Conservation (phyloP, 2,888 invertebrate genomes). For the Anoncus sp. region DNA sequence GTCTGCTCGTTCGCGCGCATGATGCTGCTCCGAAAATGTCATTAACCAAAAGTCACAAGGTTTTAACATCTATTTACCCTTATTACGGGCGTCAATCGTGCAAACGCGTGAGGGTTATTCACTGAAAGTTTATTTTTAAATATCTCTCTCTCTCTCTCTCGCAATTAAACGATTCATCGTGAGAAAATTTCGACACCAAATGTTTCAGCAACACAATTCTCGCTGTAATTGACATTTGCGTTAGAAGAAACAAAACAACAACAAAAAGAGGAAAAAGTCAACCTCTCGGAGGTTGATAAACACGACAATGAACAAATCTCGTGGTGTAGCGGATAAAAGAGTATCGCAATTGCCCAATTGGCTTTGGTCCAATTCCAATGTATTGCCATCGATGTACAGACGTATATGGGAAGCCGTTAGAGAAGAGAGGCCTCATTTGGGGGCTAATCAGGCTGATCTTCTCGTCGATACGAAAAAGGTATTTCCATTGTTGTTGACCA, state of each 20-base stretch:
- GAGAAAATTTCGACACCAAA: background rate
- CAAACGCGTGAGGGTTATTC: conserved; percentile 53
- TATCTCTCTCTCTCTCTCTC: too few relatives aligned
- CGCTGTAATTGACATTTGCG: conserved; percentile 14
- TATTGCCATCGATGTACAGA: conserved; percentile 81
- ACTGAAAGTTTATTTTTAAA: too few relatives aligned
- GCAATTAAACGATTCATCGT: background rate
- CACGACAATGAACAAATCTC: conserved; percentile 73
- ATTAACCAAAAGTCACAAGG: conserved; percentile 39
- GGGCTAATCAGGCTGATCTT: conserved; percentile 73
- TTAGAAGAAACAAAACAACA: background rate
- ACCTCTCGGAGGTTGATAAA: conserved; percentile 6
- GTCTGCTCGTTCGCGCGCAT: conserved; percentile 53
- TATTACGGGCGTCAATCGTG: conserved; percentile 44
- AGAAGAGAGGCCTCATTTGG: conserved; percentile 74
- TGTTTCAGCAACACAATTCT: background rate
- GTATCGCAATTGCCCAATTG: conserved; percentile 81
- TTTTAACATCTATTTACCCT: conserved; percentile 29
- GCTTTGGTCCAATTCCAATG: conserved; percentile 82
- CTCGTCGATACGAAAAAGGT: conserved; percentile 82
- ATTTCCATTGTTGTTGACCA: conserved; percentile 83
- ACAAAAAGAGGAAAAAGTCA: background rate
- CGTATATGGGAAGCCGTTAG: conserved; percentile 83
- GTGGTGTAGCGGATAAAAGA: conserved; percentile 74
- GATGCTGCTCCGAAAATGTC: conserved; percentile 56